Evolutionary conservation across 2,113 vertebrate genomes (phyloP).

Genomic region (Gymnarchus niloticus): DNA sequence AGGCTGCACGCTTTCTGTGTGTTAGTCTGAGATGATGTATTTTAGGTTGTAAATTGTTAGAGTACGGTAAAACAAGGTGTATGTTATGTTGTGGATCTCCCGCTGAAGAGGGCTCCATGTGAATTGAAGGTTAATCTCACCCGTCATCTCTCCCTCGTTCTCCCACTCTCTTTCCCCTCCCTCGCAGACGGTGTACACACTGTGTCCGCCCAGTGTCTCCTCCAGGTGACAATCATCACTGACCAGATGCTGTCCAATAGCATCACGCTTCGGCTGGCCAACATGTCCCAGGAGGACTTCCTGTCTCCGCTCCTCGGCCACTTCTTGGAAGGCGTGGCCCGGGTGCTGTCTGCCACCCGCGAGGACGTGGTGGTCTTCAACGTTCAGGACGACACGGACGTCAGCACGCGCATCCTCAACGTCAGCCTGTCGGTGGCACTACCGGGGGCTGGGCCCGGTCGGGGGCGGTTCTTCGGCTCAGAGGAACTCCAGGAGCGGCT

Average conservation of each 20-base stretch:
- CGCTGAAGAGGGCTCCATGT: background rate
- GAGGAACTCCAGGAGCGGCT: constrained; percentile 92
- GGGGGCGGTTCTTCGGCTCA: constrained; percentile 72
- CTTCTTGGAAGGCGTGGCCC: constrained; percentile 84
- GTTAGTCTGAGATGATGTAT: background rate
- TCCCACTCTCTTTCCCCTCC: background rate
- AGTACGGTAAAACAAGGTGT: background rate
- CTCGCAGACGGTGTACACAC: constrained; percentile 80
- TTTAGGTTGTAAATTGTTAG: background rate
- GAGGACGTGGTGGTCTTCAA: constrained; percentile 88
- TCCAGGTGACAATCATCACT: constrained; percentile 89
- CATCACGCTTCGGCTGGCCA: constrained; percentile 85
- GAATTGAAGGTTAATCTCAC: background rate
- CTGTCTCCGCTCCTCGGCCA: constrained; percentile 81
- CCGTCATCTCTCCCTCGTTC: background rate
- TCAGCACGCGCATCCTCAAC: constrained; percentile 81
- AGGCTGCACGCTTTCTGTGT: background rate
- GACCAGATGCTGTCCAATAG: constrained; percentile 96
- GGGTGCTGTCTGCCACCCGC: constrained; percentile 73
- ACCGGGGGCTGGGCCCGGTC: constrained; percentile 33
- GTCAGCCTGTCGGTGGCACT: constrained; percentile 84
- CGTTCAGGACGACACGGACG: constrained; percentile 85
- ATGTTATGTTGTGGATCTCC: background rate
- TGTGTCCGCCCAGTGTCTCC: constrained; percentile 80
- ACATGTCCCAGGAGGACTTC: constrained; percentile 90